Evolutionary conservation across 2,797 vertebrate genomes (phyloP).

Genomic region (Taeniopygia guttata): DNA sequence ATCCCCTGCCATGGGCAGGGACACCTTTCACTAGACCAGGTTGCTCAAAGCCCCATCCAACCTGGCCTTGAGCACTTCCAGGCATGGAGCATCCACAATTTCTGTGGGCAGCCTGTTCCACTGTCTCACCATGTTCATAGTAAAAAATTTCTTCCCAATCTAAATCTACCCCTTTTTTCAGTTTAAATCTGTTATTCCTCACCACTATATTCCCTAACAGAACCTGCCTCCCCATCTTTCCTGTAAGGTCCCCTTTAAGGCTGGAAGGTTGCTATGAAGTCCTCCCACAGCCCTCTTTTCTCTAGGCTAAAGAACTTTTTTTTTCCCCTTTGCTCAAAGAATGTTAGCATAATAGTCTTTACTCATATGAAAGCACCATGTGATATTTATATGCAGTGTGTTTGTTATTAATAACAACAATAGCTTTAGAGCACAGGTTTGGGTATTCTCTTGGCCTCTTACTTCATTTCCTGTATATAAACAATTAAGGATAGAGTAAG

Average conservation of each 20-base stretch:
- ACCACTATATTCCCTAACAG: not conserved
- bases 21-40: not conserved
- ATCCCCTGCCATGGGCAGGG: not conserved
- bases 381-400: not conserved
- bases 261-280: not conserved
- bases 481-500: not conserved
- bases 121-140: not conserved
- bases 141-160: not conserved
- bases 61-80: not conserved
- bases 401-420: not conserved
- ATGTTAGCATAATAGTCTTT: not conserved
- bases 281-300: not conserved
- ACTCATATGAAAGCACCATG: rapidly evolving
- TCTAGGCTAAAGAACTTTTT: not conserved
- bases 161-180: not conserved
- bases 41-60: not conserved
- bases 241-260: not conserved
- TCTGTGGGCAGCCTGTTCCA: not conserved
- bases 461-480: not conserved
- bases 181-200: not conserved
- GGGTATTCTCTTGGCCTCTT: not conserved
- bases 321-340: not conserved
- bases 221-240: not conserved
- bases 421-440: not conserved
- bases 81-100: not conserved